Evolutionary conservation across 1,140 invertebrate genomes (phyloP), one percentile per base, ranked within the genome.

Genomic region (Ceratoteleas bidentatus): DNA sequence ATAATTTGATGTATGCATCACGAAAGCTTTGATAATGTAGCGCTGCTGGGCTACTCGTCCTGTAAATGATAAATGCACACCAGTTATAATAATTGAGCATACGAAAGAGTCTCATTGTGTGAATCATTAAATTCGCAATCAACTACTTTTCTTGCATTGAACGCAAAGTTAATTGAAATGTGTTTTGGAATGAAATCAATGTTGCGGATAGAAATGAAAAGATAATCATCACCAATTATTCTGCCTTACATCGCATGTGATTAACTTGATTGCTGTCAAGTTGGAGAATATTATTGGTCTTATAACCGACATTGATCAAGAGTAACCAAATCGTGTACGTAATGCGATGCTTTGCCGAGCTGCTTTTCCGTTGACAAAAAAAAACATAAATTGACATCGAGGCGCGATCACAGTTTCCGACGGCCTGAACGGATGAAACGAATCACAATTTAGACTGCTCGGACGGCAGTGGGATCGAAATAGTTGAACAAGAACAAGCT

Each of bases 401-500:
- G 62, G 33, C 9, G 53, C 50, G 65, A 78, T 78, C 58, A 72
- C 66, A 72, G 49, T 50, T 78, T 36, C 52, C 24, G 60, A 64
- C 52, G 36, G 50, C 58, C 58, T 40, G 47, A 70, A 62, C 0
- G 8, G 58, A 57, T 49, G 13, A 3, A 64, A 70, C 16, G 33
- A 70, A 58, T 64, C 3, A 43, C 11, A 62, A 34, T 40, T 54
- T 57, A 43, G 14, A 34, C 52, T 43, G 53, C 34, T 9, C 33
- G 9, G 4, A 10, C 3, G 24, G 40, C 56, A 56, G n/a, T n/a
- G 47, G 56, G 43, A 69, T n/a, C 14, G 57, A 69, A 73, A 56
- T 60, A 11, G 36, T 54, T 40, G 76, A 61, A 62, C 54, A 80
- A 80, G 65, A 76, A 76, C 16, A 81, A 76, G 70, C 60, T 79